Evolutionary conservation across 2,113 vertebrate species (phyloP), one percentile per base, ranked within the genome.

Genomic region (Maccullochella peelii): DNA sequence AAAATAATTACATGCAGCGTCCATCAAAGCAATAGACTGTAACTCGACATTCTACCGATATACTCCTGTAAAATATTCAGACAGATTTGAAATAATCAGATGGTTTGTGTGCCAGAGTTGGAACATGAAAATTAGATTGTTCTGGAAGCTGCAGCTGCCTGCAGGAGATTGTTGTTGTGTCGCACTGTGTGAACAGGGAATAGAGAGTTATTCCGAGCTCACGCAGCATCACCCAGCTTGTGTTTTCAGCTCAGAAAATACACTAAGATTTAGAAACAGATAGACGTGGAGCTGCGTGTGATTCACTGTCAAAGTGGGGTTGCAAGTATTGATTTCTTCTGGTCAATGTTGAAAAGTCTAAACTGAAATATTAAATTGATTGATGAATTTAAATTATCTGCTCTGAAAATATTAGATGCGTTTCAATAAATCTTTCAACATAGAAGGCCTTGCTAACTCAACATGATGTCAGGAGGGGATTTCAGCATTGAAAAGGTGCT

Each of bases 171-270:
- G 40, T 10, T 23, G 80, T 57, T 36, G 50, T 52, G 16, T 52
- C 27, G 0, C 3, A 25, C 38, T 80, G 58, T 33, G 77, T 76
- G 73, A 71, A 59, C 49, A 33, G 72, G 0, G 57, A 70, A 18
- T 3, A 6, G 33, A 11, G 63, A 49, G 81, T 40, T 67, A 72
- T 59, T 77, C 77, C 55, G 69, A 74, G 73, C 73, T 84, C 77
- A 77, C 77, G 15, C 67, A 62, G 81, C 81, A 70, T 81, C 78
- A 88, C 44, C 20, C 57, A 36, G 69, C 82, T 78, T 70, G 59
- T 74, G 78, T 58, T 78, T 72, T 55, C 57, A 73, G 75, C 76
- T 79, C 65, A 12, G 33, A 58, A 71, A 71, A 58, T 40, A 55
- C 49, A 80, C n/a, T n/a, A 5, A 18, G 61, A 77, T 68, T 15